Evolutionary conservation across 2,888 invertebrate species (phyloP).

Genomic region (Autographa gamma): DNA sequence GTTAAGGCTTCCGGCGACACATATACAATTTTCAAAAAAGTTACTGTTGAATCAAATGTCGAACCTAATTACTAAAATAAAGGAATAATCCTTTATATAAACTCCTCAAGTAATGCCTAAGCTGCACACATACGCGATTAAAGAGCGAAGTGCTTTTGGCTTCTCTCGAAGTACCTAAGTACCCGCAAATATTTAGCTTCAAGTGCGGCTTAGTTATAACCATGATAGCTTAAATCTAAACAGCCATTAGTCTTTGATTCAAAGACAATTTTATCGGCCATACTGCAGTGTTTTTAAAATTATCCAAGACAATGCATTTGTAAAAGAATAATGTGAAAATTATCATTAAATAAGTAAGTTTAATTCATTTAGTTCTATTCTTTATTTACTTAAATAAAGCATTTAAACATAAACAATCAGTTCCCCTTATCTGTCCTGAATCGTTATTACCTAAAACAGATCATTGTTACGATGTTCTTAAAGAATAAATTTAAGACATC

Average conservation of each 20-base stretch:
- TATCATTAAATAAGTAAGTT: conserved; percentile 64
- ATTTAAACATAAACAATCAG: background rate
- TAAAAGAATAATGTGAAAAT: conserved; percentile 71
- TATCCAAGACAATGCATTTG: conserved; percentile 63
- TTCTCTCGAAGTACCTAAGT: too few relatives aligned
- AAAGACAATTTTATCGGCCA: conserved; percentile 18
- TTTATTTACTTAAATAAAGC: conserved; percentile 40
- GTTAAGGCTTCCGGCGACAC: too few relatives aligned
- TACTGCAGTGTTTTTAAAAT: conserved; percentile 59
- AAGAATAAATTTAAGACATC: conserved; percentile 8
- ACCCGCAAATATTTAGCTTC: too few relatives aligned
- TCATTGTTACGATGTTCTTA: background rate
- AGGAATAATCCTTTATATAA: too few relatives aligned
- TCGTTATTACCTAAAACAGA: conserved; percentile 18
- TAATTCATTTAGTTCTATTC: conserved; percentile 62
- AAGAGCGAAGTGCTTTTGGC: too few relatives aligned
- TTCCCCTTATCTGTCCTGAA: background rate
- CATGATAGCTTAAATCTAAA: background rate
- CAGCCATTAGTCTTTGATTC: background rate
- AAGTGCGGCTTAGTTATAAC: too few relatives aligned
- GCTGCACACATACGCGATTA: too few relatives aligned
- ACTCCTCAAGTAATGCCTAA: too few relatives aligned
- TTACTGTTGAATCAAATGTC: too few relatives aligned
- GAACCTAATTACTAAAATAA: too few relatives aligned
- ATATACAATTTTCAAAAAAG: too few relatives aligned